Evolutionary conservation across 2,888 invertebrate genomes (phyloP).

Genomic region (Dynastes grantii): DNA sequence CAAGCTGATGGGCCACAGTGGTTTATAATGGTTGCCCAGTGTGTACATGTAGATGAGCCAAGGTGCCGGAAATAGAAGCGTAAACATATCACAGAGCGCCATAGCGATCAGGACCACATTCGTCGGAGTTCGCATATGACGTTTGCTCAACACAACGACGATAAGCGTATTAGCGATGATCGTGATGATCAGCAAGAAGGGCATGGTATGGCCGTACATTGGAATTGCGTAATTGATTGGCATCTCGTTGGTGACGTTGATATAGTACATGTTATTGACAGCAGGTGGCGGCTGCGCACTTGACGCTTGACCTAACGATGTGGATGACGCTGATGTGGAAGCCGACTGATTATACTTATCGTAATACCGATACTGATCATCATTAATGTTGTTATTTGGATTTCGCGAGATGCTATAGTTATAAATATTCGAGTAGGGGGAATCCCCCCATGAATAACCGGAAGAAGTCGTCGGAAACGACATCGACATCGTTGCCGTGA

Average conservation of each 20-base stretch:
- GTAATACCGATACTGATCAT: neutral
- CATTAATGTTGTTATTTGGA: neutral
- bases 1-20: constrained; percentile 81
- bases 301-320: too few relatives aligned
- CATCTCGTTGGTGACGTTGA: constrained; percentile 80
- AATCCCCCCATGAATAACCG: neutral
- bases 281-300: neutral
- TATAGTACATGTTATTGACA: constrained; percentile 61
- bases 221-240: constrained; percentile 80
- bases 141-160: constrained; percentile 89
- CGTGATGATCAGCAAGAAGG: constrained; percentile 88
- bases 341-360: constrained; percentile 6
- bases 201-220: constrained; percentile 86
- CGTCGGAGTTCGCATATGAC: constrained; percentile 94
- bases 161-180: constrained; percentile 93
- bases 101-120: constrained; percentile 96
- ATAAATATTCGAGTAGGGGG: neutral
- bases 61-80: constrained; percentile 90
- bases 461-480: neutral
- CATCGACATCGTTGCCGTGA: constrained; percentile 6
- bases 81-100: constrained; percentile 96
- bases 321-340: too few relatives aligned
- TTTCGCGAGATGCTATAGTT: neutral
- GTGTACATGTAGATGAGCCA: constrained; percentile 95
- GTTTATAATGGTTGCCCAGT: constrained; percentile 89